Evolutionary conservation across 2,888 invertebrate genomes (phyloP).

Genomic region (Branchellion lobata): DNA sequence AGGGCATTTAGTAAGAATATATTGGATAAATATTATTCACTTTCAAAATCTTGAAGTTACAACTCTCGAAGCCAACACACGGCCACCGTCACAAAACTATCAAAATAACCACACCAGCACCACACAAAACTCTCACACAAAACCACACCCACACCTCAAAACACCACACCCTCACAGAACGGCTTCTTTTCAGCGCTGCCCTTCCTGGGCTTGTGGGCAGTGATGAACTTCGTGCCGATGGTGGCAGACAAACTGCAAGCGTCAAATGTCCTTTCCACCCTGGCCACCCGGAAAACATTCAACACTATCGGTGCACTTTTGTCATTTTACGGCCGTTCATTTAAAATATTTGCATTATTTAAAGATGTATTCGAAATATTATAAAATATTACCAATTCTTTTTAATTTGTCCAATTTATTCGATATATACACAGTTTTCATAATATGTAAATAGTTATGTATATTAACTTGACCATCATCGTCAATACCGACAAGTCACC

Average conservation of each 20-base stretch:
- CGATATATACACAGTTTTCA: no score
- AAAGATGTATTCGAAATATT: not conserved
- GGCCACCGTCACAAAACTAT: no score
- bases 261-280: constrained; percentile 53
- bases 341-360: not conserved
- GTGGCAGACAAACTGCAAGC: constrained; percentile 55
- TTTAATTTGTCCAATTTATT: not conserved
- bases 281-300: constrained; percentile 54
- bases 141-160: no score
- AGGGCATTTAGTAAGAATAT: not conserved
- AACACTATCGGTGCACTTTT: constrained; percentile 52
- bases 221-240: constrained; percentile 59
- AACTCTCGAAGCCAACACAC: no score
- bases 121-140: no score
- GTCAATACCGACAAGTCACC: not conserved
- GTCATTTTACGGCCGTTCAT: not conserved
- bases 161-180: no score
- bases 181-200: constrained; percentile 53
- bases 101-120: no score
- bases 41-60: not conserved
- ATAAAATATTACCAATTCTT: not conserved
- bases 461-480: not conserved
- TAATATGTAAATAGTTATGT: not conserved
- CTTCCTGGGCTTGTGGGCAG: constrained; percentile 51
- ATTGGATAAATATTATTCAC: not conserved